These are phyloP conservation scores for Chesias legatella DNA, from an alignment of 2,888 invertebrate genomes.

Conservation along the genomic window DNA sequence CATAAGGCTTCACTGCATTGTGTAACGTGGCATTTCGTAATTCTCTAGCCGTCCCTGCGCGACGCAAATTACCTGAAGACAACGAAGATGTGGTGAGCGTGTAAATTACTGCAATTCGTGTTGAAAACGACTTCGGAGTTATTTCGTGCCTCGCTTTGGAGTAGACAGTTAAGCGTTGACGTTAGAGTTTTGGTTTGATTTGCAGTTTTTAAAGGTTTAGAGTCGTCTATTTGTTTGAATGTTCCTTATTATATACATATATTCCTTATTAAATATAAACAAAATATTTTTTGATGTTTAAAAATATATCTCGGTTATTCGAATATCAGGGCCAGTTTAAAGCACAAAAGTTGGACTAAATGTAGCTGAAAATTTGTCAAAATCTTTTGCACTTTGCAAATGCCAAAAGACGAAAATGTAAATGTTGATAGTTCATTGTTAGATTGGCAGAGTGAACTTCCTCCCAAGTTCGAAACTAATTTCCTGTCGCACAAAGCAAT, in stretches of 20 bases:
- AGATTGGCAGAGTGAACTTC: conserved; percentile 36
- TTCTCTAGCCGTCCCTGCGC: conserved; percentile 12
- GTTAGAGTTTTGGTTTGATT: conserved; percentile 12
- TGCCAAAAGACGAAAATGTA: too few relatives aligned
- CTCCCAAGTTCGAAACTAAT: conserved; percentile 67
- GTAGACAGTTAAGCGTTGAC: conserved; percentile 14
- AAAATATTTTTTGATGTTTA: too few relatives aligned
- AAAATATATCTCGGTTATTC: too few relatives aligned
- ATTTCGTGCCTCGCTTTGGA: conserved; percentile 13
- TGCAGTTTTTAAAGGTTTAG: not conserved
- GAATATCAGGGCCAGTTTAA: too few relatives aligned
- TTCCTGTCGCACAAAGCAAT: conserved; percentile 74
- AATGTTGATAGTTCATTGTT: not conserved
- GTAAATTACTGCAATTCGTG: conserved; percentile 26
- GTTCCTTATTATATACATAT: too few relatives aligned
- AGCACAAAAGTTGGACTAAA: too few relatives aligned
- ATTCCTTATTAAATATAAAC: too few relatives aligned
- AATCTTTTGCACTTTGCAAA: too few relatives aligned
- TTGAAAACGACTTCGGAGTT: conserved; percentile 17
- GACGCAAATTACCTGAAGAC: conserved; percentile 20
- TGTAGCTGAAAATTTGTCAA: too few relatives aligned
- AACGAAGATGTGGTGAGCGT: conserved; percentile 18
- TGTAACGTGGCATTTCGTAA: conserved; percentile 22
- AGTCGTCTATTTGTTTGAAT: too few relatives aligned
- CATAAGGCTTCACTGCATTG: conserved; percentile 4